Percentiles rank a stretch among this genome's conserved stretches.
phyloP scores from a whole-genome alignment of 2,113 vertebrate genomes.

The Gracilinanus agilis region DNA sequence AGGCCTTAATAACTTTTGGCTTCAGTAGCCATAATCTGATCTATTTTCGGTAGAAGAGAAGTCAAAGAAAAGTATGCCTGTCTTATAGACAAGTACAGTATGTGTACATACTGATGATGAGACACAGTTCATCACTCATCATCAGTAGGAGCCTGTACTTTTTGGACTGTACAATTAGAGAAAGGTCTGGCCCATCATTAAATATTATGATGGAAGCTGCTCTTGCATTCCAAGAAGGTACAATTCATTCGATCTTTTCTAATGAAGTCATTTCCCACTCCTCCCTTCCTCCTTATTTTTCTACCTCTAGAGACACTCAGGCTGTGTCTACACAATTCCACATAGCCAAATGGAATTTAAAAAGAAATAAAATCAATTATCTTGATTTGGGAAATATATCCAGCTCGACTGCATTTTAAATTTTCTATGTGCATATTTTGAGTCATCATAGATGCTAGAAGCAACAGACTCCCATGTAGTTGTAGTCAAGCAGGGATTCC shows the following conservation, averaged over 20 bases:
- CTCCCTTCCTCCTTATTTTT: not conserved
- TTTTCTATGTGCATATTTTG: not conserved
- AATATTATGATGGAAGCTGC: not conserved
- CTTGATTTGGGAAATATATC: not conserved
- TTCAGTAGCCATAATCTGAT: not conserved
- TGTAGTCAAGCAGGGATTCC: not conserved
- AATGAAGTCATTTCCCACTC: not conserved
- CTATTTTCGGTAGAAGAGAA: not conserved
- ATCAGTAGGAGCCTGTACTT: not conserved
- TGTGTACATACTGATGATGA: not conserved
- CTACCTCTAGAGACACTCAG: not conserved
- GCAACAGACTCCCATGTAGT: not conserved
- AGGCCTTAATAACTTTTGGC: not conserved
- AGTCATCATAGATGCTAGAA: not conserved
- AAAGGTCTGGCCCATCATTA: not conserved
- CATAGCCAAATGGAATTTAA: not conserved
- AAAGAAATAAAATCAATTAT: not conserved
- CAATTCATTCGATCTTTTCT: not conserved
- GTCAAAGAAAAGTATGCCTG: not conserved
- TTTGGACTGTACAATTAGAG: not conserved
- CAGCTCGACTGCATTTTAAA: not conserved
- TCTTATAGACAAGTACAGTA: not conserved
- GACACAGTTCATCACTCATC: not conserved
- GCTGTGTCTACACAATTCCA: not conserved
- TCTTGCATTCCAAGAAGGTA: not conserved